phyloP scores from a whole-genome alignment of 2,888 invertebrate genomes.

The Monopis laevigella region DNA sequence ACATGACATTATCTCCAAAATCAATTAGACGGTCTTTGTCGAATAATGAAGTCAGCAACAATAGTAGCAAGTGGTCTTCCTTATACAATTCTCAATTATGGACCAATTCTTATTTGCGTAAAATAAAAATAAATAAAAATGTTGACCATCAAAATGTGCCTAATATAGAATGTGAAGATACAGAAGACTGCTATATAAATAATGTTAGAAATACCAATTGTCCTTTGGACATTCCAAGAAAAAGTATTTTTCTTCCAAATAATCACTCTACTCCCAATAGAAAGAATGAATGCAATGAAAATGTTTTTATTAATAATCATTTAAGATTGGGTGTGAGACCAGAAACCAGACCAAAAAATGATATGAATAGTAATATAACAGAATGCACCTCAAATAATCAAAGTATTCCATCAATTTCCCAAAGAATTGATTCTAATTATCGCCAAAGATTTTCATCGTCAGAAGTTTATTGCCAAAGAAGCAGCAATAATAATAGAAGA shows the following conservation, averaged over 20 bases:
- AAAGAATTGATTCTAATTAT: conserved; percentile 46
- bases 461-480: conserved; percentile 24
- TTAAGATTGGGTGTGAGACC: neutral
- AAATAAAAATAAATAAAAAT: conserved; percentile 29
- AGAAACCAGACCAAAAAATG: neutral
- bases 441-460: conserved; percentile 48
- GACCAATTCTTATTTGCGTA: conserved; percentile 44
- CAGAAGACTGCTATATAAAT: conserved; percentile 51
- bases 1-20: conserved; percentile 40
- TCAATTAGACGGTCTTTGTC: conserved; percentile 27
- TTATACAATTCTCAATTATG: conserved; percentile 53
- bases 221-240: conserved; percentile 37
- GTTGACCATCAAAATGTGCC: conserved; percentile 23
- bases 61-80: conserved; percentile 34
- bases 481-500: conserved; percentile 25
- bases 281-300: conserved; percentile 18
- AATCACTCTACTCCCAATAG: conserved; percentile 50
- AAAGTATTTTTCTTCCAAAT: conserved; percentile 36
- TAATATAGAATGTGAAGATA: conserved; percentile 32
- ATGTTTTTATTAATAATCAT: neutral
- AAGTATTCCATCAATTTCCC: conserved; percentile 54
- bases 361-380: neutral
- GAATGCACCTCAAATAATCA: conserved; percentile 24
- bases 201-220: conserved; percentile 57
- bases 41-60: conserved; percentile 3